Base-by-base conservation (phyloP, 2,888 invertebrate species). In the Boloria euphrosyne region DNA sequence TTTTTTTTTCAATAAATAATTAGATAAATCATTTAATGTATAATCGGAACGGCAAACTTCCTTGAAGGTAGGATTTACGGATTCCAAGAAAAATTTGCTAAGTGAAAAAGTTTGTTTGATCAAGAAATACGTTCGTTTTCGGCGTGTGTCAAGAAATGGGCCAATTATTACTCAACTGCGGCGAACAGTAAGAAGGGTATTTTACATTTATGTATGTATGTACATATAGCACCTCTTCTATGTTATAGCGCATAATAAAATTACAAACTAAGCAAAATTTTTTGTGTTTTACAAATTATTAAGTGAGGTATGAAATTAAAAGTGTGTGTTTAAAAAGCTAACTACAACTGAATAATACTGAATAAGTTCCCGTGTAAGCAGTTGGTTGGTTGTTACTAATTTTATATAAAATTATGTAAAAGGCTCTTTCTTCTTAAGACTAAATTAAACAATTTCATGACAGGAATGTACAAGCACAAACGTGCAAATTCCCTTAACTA, bases 101-200 rank as follows among this genome's bases (percentile, higher is more conserved):
- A 59, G 59, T 59, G 59, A 59, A 59, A 59, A 59, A 59, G 49
- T 49, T 59, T 59, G 27, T 59, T 49, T 49, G 31, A 31, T 38
- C 49, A 47, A 17, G 49, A 31, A 17, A 46, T 59, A 58, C 58
- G 22, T 47, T 46, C 49, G 49, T 59, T 47, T 59, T 31, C 47
- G 49, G n/a, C 31, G n/a, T 16, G 31, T 22, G 5, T 0, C 27
- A 5, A 13, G 27, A 49, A 46, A 49, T 16, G n/a, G 47, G 3
- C 44, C 14, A 14, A 22, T 31, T 59, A 31, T 13, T 59, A 47
- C 16, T 14, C 47, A 6, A 49, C n/a, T 49, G 16, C n/a, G 16
- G 6, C 16, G n/a, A 47, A 3, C 22, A 47, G 16, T 6, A 16
- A 14, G 31, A 10, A 2, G 31, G 10, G 1, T 38, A 38, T 38